Evolutionary conservation across 1,140 invertebrate genomes (phyloP).

Genomic region (Bradysia coprophila): DNA sequence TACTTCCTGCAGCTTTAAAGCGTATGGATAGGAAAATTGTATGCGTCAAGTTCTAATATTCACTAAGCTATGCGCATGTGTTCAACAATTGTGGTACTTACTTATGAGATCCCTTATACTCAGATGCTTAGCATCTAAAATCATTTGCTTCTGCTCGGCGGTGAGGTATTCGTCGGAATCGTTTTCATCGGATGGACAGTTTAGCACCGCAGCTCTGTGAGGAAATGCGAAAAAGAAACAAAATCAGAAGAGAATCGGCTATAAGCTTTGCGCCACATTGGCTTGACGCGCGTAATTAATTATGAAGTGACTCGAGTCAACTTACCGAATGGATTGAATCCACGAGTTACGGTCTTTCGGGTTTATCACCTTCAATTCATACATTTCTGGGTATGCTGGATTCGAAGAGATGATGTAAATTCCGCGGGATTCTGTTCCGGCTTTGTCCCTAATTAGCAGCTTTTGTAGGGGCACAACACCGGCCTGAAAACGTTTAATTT

Average conservation of each 20-base stretch:
- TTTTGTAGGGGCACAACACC: slow-evolving; percentile 83
- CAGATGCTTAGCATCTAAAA: slow-evolving; percentile 48
- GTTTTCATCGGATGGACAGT: slow-evolving; percentile 41
- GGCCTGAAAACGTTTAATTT: slow-evolving; percentile 39
- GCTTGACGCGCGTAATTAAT: background rate
- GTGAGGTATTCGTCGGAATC: slow-evolving; percentile 36
- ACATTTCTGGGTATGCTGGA: slow-evolving; percentile 82
- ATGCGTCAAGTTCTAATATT: background rate
- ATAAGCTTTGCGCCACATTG: background rate
- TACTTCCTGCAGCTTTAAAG: slow-evolving; percentile 4
- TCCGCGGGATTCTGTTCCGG: slow-evolving; percentile 68
- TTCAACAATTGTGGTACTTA: slow-evolving; percentile 18
- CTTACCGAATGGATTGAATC: slow-evolving; percentile 63
- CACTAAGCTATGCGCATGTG: background rate
- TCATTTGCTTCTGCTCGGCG: slow-evolving; percentile 50
- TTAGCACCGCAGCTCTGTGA: slow-evolving; percentile 40
- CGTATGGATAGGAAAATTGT: background rate
- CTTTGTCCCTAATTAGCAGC: slow-evolving; percentile 79
- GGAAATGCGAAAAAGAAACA: no score
- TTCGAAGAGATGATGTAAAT: slow-evolving; percentile 81
- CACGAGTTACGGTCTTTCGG: slow-evolving; percentile 76
- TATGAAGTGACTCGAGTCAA: background rate
- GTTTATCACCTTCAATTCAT: slow-evolving; percentile 76
- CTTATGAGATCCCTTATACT: slow-evolving; percentile 52
- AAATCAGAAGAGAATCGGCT: no score